Base-by-base conservation (phyloP, 92 coral and sea anemone genomes). In the Diadumene lineata region DNA sequence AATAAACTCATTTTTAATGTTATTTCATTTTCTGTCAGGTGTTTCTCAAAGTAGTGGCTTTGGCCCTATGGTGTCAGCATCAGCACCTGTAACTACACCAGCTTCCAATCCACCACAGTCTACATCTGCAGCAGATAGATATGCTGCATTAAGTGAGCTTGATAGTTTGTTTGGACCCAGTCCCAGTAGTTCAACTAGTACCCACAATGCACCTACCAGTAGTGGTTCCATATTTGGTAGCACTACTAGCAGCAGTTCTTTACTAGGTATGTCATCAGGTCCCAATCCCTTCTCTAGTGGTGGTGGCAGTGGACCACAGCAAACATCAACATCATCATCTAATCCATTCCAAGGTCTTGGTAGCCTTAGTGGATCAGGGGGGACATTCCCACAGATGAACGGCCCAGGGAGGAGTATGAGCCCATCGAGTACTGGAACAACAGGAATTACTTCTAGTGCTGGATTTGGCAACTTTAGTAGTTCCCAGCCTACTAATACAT, bases 181-280 rank as follows among this genome's bases (percentile, higher is more conserved):
- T 48, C 76, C 85, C 25, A 50, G 76, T 74, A 68, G 90, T 44
- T 68, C 76, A 19, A 66, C 74, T 21, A 74, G 81, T 56, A 66
- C 89, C 15, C 34, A 19, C 18, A 31, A 26, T 43, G 2, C 50
- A 2, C 72, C 78, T 67, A 61, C 81, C 23, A 73, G 86, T 32
- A 76, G 89, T 11, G 90, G 90, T 18, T 86, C 97, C 23, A 85
- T 75, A 1, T 92, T 94, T 79, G 92, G 97, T 34, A 80, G 82
- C 25, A 72, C 82, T 32, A 85, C 82, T 25, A 72, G 85, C 33
- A 85, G 94, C 55, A 80, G 78, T 15, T 71, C 92, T 2, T 86
- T 89, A n/a, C n/a, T n/a, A 18, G 96, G 98, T 29, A 96, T 96
- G 97, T 91, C 99, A 15, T 74, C 97, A n/a, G 99, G 99, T 17